Evolutionary conservation across 2,797 vertebrate genomes (phyloP).

Genomic region (Microchirus variegatus): DNA sequence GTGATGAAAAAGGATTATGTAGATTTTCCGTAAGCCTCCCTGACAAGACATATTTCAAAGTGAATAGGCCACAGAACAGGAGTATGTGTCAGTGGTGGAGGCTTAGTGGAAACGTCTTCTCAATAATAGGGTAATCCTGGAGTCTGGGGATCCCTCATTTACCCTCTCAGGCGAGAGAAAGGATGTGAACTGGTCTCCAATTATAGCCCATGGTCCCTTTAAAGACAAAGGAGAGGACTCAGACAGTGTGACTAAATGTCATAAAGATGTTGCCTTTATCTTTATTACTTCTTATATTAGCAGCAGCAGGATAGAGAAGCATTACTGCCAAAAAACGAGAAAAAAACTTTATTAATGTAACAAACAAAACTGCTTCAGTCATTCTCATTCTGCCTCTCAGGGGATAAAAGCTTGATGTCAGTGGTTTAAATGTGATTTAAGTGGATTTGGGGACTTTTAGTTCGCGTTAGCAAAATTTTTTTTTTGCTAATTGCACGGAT

Average conservation of each 20-base stretch:
- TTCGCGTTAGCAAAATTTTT: no score
- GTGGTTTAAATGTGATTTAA: no score
- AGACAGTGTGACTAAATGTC: constrained; percentile 75
- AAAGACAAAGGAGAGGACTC: constrained; percentile 71
- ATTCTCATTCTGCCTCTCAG: background rate
- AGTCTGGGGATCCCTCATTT: constrained; percentile 85
- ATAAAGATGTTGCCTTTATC: constrained; percentile 73
- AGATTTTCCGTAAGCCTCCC: constrained; percentile 85
- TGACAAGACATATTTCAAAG: constrained; percentile 87
- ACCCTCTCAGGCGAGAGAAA: constrained; percentile 76
- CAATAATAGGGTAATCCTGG: constrained; percentile 86
- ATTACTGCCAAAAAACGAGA: background rate
- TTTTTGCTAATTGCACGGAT: no score
- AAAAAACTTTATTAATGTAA: constrained; percentile 27
- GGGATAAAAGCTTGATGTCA: background rate
- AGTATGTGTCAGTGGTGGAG: constrained; percentile 83
- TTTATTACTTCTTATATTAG: constrained; percentile 56
- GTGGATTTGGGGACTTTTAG: no score
- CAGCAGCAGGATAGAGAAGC: constrained; percentile 19
- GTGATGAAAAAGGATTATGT: constrained; percentile 88
- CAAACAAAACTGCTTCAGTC: background rate
- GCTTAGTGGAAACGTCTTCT: constrained; percentile 83
- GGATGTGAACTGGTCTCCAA: constrained; percentile 78
- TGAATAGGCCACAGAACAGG: constrained; percentile 84
- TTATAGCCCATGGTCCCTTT: constrained; percentile 73